Conservation (phyloP, 2,888 invertebrate genomes). For the Cremastinae sp. region DNA sequence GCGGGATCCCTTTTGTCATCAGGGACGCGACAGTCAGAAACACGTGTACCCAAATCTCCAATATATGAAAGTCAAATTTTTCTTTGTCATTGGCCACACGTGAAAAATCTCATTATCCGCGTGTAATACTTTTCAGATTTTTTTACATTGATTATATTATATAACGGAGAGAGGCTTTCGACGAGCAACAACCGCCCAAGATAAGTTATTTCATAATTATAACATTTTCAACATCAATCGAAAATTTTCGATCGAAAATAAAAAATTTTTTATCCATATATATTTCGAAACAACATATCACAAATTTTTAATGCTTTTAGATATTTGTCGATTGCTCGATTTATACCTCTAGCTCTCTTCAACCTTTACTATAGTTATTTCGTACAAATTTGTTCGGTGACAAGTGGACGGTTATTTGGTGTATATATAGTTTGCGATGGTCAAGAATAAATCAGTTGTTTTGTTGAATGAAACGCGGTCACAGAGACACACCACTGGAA, state of each 20-base stretch:
- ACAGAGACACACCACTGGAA: conserved; percentile 12
- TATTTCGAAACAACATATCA: too few relatives aligned
- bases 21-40: background rate
- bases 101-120: background rate
- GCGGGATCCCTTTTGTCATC: conserved; percentile 18
- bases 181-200: too few relatives aligned
- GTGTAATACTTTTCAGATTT: too few relatives aligned
- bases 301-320: too few relatives aligned
- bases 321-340: background rate
- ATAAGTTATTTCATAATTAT: background rate
- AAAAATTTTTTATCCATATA: too few relatives aligned
- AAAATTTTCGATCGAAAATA: too few relatives aligned
- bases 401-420: conserved; percentile 40
- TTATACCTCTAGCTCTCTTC: background rate
- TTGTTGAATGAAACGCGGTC: conserved; percentile 49
- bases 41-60: conserved; percentile 15
- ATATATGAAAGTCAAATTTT: conserved; percentile 13
- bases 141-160: too few relatives aligned
- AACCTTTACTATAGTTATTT: conserved; percentile 30
- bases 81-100: background rate
- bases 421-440: too few relatives aligned
- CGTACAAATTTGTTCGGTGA: conserved; percentile 46
- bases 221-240: too few relatives aligned
- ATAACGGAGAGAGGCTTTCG: too few relatives aligned
- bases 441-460: conserved; percentile 10